Conservation (phyloP, 2,113 vertebrate species). For the Chaetodon trifascialis region DNA sequence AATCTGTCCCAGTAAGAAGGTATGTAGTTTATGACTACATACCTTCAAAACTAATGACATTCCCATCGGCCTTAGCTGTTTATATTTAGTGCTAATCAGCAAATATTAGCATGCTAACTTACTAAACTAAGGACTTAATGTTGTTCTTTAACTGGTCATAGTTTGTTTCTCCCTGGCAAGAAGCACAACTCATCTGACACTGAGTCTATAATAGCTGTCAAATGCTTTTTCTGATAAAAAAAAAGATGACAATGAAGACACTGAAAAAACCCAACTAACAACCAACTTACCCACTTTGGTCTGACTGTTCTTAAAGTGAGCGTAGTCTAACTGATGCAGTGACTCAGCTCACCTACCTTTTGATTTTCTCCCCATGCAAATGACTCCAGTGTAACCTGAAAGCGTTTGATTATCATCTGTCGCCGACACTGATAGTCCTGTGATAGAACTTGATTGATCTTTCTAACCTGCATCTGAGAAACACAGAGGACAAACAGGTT, state of each 20-base stretch:
- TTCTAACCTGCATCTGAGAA: slow-evolving; percentile 78
- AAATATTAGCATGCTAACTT: no score
- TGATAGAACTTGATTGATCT: slow-evolving; percentile 76
- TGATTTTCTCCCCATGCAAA: slow-evolving; percentile 91
- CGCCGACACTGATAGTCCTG: slow-evolving; percentile 86
- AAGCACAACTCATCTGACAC: no score
- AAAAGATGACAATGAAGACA: not conserved
- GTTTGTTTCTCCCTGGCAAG: no score
- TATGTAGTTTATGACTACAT: no score
- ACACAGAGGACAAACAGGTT: not conserved
- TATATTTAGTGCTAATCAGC: no score
- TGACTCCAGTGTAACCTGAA: slow-evolving; percentile 88
- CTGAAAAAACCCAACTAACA: not conserved
- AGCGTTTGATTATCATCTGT: slow-evolving; percentile 88
- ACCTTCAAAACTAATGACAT: no score
- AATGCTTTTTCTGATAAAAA: not conserved
- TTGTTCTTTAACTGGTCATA: no score
- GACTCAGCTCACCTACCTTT: slow-evolving; percentile 79
- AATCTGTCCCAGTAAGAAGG: no score
- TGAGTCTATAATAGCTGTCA: no score
- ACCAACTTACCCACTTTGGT: not conserved
- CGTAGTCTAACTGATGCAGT: not conserved
- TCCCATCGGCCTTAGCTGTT: no score
- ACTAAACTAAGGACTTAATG: no score
- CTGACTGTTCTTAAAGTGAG: not conserved